Evolutionary conservation across 2,888 invertebrate species (phyloP).

Genomic region (Epinotia bilunana): DNA sequence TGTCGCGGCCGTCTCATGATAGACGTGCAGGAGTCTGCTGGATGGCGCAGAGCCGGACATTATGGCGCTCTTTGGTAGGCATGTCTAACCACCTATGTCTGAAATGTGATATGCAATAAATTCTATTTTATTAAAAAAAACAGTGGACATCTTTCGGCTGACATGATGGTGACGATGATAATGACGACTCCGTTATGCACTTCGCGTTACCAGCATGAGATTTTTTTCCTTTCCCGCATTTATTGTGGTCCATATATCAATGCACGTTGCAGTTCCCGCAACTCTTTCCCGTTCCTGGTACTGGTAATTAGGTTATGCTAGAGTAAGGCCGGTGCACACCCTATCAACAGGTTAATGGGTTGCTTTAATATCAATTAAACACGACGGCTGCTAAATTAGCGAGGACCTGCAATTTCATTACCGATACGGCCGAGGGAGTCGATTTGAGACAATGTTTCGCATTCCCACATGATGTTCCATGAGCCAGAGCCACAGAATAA

Average conservation of each 20-base stretch:
- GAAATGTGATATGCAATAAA: no score
- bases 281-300: neutral
- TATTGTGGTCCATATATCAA: neutral
- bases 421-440: neutral
- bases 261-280: neutral
- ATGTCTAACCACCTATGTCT: no score
- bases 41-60: no score
- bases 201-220: neutral
- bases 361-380: conserved; percentile 32
- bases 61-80: no score
- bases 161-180: no score
- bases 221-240: neutral
- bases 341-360: conserved; percentile 25
- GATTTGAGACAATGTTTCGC: neutral
- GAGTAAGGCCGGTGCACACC: neutral
- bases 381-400: conserved; percentile 1
- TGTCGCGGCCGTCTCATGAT: no score
- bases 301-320: neutral
- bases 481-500: no score
- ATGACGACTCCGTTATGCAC: neutral
- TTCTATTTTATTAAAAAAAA: no score
- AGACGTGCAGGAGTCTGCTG: no score
- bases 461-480: neutral
- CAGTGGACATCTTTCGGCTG: no score
- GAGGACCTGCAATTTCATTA: conserved; percentile 28